Conservation (phyloP, 2,797 vertebrate species). For the Rhynchotus rufescens region DNA sequence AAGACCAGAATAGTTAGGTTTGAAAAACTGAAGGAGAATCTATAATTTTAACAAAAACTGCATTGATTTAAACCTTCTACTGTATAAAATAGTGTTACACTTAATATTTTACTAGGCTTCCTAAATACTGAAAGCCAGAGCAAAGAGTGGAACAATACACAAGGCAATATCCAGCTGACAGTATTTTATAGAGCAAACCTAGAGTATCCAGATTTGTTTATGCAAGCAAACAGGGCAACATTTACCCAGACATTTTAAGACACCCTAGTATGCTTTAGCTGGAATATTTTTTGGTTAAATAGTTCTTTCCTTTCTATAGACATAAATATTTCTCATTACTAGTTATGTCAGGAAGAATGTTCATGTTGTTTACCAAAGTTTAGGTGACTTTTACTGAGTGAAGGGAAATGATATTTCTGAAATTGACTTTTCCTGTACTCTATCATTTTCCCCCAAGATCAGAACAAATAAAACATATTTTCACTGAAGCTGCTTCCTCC, state of each 20-base stretch:
- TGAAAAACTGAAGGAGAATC: background rate
- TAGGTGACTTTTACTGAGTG: background rate
- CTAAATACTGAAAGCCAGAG: background rate
- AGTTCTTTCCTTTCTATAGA: background rate
- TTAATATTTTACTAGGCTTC: background rate
- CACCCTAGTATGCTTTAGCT: background rate
- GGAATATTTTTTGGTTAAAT: background rate
- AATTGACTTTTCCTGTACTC: background rate
- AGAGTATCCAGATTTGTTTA: background rate
- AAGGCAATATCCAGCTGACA: background rate
- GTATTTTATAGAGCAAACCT: background rate
- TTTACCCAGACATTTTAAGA: background rate
- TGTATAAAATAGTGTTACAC: background rate
- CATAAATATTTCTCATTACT: constrained; percentile 15
- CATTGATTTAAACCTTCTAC: background rate
- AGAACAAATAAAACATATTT: constrained; percentile 60
- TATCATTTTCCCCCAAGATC: constrained; percentile 37
- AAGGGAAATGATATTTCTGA: constrained; percentile 11
- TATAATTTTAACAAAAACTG: background rate
- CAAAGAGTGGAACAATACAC: fast-evolving
- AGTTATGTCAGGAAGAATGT: background rate
- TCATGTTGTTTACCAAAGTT: background rate
- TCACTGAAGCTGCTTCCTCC: constrained; percentile 37
- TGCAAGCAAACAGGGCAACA: background rate
- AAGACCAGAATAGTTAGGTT: background rate